Conservation (phyloP, 2,113 vertebrate genomes). For the Burhinus oedicnemus region DNA sequence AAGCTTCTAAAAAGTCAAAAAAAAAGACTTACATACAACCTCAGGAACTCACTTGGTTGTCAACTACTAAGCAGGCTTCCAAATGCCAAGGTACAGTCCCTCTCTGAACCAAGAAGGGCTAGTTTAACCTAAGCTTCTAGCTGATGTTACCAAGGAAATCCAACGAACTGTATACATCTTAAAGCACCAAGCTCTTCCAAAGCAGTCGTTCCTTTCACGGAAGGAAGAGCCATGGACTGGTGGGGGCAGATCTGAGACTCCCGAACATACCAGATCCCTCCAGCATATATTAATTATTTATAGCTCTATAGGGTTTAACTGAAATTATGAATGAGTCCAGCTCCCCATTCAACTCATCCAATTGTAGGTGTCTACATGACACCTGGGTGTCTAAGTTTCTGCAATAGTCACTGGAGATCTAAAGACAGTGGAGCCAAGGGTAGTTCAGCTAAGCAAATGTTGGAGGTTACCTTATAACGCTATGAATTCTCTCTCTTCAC, state of each 20-base stretch:
- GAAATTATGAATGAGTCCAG: neutral
- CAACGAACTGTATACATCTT: neutral
- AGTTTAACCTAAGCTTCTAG: neutral
- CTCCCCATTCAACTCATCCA: neutral
- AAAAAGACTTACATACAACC: neutral
- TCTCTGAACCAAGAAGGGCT: neutral
- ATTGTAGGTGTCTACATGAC: neutral
- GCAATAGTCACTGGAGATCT: neutral
- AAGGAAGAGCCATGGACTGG: neutral
- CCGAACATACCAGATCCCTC: neutral
- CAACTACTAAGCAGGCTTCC: neutral
- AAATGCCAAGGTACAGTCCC: neutral
- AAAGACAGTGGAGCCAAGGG: neutral
- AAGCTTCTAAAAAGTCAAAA: neutral
- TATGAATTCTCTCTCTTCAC: neutral
- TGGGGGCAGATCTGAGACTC: neutral
- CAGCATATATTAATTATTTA: neutral
- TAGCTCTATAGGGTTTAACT: neutral
- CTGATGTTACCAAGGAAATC: neutral
- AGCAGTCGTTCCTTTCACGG: neutral
- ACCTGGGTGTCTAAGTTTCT: neutral
- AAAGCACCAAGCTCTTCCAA: neutral
- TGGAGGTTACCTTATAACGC: neutral
- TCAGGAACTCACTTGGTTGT: neutral
- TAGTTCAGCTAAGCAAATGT: neutral